Evolutionary conservation across 2,113 vertebrate genomes (phyloP), one percentile per base, ranked within the genome.

Genomic region (Sterna hirundo): DNA sequence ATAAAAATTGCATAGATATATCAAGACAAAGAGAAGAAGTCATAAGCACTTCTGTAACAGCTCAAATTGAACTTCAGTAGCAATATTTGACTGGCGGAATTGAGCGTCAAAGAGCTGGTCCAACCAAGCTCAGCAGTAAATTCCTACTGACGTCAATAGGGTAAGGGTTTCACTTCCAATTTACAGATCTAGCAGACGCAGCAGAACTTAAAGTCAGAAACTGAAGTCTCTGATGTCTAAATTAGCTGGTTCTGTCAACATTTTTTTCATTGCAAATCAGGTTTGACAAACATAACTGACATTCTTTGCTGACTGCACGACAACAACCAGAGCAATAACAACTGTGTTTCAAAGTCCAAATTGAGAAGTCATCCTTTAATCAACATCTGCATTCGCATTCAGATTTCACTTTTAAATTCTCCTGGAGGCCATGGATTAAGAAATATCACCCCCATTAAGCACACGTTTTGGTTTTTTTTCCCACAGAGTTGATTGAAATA

Each of bases 361-460:
- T 5, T 90, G 79, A 89, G 74, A 70, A 90, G 29, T 40, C 7
- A 13, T 86, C 80, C 52, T 91, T 85, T 94, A 97, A 97, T 96
- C 97, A 98, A 93, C 92, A 94, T 96, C 96, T 96, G 96, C 54
- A 93, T 94, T 97, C 95, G 96, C 85, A 97, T 97, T 96, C 94
- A 96, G 60, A 96, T 97, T 94, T 95, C 80, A 96, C 91, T 98
- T 97, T 94, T 86, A 97, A 96, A 62, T 97, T 98, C 94, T 97
- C 89, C 97, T 97, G 93, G 96, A 98, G 97, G 97, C 93, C 94
- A 94, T 5, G 65, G 79, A 94, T 94, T 86, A 83, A 85, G 74
- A 95, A 93, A 75, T 49, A 86, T 49, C 57, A 69, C 9, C 18
- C 27, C 71, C 49, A 65, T 57, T 76, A 95, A 79, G 79, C 30